A percentile compares a stretch with the other conserved stretches of the same genome.
These are phyloP conservation scores for Ichneumon xanthorius DNA, from an alignment of 2,888 invertebrate genomes.

Conservation along the genomic window DNA sequence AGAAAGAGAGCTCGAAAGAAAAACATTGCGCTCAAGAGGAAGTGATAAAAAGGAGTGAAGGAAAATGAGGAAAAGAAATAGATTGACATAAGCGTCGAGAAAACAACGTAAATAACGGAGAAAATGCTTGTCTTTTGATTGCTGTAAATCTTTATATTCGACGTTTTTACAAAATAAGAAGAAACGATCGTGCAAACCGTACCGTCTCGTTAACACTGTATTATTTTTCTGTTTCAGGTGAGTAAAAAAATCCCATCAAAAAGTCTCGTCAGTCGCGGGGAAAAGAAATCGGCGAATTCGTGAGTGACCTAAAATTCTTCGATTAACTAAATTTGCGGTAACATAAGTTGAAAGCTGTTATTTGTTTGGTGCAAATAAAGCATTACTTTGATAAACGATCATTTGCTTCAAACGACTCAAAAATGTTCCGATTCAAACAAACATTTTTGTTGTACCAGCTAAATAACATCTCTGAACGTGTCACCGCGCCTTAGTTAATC, in stretches of 20 bases:
- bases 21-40: slow-evolving; percentile 38
- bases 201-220: slow-evolving; percentile 12
- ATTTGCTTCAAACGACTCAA: too few relatives aligned
- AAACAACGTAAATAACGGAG: slow-evolving; percentile 39
- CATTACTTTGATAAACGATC: too few relatives aligned
- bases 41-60: slow-evolving; percentile 50
- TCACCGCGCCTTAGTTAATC: too few relatives aligned
- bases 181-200: not conserved
- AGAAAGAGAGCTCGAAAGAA: slow-evolving; percentile 15
- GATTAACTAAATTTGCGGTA: too few relatives aligned
- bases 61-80: slow-evolving; percentile 46
- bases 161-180: not conserved
- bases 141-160: not conserved
- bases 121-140: slow-evolving; percentile 27
- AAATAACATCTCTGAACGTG: too few relatives aligned
- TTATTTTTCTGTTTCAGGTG: slow-evolving; percentile 56
- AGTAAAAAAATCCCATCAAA: slow-evolving; percentile 7
- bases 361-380: too few relatives aligned
- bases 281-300: slow-evolving; percentile 11
- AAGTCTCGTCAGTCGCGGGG: not conserved
- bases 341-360: too few relatives aligned
- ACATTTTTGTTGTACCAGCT: too few relatives aligned
- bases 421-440: too few relatives aligned
- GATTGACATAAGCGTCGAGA: slow-evolving; percentile 51
- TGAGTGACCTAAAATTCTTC: slow-evolving; percentile 29